phyloP scores from a whole-genome alignment of 2,113 vertebrate genomes.

The Podarcis cretensis region DNA sequence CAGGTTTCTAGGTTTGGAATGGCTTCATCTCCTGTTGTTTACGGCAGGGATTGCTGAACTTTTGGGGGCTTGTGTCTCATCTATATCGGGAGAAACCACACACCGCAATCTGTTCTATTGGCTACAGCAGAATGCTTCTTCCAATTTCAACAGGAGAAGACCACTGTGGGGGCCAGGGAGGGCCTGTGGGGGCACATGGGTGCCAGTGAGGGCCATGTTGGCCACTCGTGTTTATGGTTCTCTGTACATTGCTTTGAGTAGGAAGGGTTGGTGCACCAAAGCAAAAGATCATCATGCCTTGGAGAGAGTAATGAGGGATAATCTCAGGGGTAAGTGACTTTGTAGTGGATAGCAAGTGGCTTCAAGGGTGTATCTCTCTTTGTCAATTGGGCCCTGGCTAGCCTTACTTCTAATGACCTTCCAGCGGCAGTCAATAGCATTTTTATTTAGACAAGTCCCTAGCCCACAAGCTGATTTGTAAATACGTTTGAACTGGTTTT shows the following conservation, averaged over 20 bases:
- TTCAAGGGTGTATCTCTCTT: not conserved
- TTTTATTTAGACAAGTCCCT: not conserved
- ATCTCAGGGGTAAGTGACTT: rapidly evolving
- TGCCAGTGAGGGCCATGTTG: no score
- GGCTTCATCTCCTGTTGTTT: not conserved
- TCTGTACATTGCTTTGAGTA: not conserved
- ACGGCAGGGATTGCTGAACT: no score
- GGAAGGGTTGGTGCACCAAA: not conserved
- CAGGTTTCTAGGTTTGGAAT: not conserved
- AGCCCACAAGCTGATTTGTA: not conserved
- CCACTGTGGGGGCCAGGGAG: no score
- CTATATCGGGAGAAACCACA: no score
- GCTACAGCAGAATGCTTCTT: no score
- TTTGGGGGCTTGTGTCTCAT: no score
- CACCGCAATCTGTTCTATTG: no score
- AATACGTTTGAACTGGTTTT: not conserved
- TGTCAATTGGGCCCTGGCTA: not conserved
- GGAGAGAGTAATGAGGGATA: not conserved
- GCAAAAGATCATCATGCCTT: not conserved
- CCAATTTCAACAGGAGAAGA: no score
- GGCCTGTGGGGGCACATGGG: no score
- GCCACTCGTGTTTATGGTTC: not conserved
- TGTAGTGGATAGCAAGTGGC: not conserved
- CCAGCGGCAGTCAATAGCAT: not conserved
- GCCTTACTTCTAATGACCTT: not conserved